Evolutionary conservation across 2,888 invertebrate species (phyloP), one percentile per base, ranked within the genome.

Genomic region (Iphiclides podalirius): DNA sequence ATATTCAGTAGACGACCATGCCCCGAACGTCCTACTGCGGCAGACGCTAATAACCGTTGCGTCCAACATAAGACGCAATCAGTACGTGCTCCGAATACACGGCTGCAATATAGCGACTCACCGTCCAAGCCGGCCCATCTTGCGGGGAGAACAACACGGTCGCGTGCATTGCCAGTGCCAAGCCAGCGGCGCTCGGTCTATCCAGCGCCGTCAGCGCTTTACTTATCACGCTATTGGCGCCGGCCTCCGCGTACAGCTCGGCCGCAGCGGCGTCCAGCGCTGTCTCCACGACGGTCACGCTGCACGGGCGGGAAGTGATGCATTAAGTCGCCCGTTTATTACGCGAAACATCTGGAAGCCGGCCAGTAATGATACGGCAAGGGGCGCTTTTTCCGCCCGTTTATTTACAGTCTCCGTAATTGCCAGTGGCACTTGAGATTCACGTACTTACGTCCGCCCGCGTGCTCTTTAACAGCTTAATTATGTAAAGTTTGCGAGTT

Each of bases 221-320:
- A 59, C 78, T 85, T 36, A 87, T 55, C 4, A 87, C 66, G 40
- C 75, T 75, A 58, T 72, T 77, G 45, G 81, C 81, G 4, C 83
- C 83, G 0, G 70, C 63, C 14, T 73, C 72, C 1, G 12, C n/a
- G 60, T 81, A 85, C 15, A 55, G 64, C 1, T 73, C 67, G 6
- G 83, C 69, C 8, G 60, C 49, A 20, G 68, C 70, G 9, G 74
- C 60, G 4, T 42, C 56, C 3, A 82, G 50, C 4, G 68, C 63
- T 0, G 81, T 68, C 39, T 84, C 82, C 7, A 76, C 80, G 31
- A 88, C 55, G 47, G 84, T 35, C 39, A 35, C 50, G 4, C 50
- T 50, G 50, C 14, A 49, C 42, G 17, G n/a, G n/a, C n/a, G n/a
- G 45, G 31, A 35, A 35, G 23, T 28, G 38, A 26, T 33, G 13